A percentile compares a stretch with the other conserved stretches of the same genome.
Conservation (phyloP, 1,140 invertebrate species). For the Sinella curviseta region DNA sequence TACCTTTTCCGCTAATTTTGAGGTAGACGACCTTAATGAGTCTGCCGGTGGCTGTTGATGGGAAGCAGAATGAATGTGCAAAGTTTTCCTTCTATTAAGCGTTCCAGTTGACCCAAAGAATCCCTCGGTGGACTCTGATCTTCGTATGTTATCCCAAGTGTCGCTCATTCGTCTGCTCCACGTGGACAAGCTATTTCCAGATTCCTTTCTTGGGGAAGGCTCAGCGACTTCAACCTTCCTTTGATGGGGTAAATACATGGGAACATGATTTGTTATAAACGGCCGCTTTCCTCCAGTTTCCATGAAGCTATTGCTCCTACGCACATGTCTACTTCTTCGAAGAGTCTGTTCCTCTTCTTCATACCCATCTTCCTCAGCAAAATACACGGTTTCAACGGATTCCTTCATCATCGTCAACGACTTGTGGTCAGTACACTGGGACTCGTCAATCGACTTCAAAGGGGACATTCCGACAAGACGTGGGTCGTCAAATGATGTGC, state of each 20-base stretch:
- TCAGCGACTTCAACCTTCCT: neutral
- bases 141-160: constrained; percentile 65
- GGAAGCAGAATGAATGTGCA: constrained; percentile 32
- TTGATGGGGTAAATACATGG: neutral
- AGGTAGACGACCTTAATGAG: neutral
- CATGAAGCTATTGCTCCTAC: neutral
- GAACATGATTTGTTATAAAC: neutral
- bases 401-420: neutral
- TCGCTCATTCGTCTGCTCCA: constrained; percentile 66
- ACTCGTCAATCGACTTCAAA: constrained; percentile 29
- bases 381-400: neutral
- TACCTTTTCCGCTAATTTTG: constrained; percentile 51
- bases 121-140: constrained; percentile 61
- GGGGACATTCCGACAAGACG: constrained; percentile 38
- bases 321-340: no score
- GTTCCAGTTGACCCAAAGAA: neutral
- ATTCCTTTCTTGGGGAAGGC: neutral
- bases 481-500: constrained; percentile 40
- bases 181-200: constrained; percentile 57
- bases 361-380: no score
- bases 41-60: no score
- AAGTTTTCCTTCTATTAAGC: constrained; percentile 36
- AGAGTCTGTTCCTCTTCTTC: neutral
- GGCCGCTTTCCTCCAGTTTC: neutral
- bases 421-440: no score